These are phyloP conservation scores for Eucriotettix oculatus DNA, from an alignment of 2,888 invertebrate genomes.

Conservation along the genomic window DNA sequence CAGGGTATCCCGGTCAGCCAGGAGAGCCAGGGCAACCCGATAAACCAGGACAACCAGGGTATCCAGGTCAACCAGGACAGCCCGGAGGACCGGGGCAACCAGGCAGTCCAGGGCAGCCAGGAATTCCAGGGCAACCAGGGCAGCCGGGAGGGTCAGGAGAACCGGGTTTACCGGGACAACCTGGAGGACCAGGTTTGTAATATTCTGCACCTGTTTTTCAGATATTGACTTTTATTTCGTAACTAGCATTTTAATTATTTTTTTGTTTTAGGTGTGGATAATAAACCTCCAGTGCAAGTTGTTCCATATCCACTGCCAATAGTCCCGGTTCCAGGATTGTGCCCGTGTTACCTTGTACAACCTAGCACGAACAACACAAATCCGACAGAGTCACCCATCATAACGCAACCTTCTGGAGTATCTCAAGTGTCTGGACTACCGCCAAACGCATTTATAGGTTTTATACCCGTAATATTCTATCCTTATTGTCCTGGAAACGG, in stretches of 20 bases:
- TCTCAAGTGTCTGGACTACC: constrained; percentile 16
- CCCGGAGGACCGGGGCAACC: no score
- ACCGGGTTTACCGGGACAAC: neutral
- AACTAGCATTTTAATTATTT: neutral
- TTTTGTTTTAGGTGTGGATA: neutral
- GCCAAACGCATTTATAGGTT: constrained; percentile 47
- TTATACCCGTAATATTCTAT: constrained; percentile 52
- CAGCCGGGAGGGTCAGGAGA: neutral
- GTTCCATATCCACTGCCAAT: constrained; percentile 41
- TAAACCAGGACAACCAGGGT: no score
- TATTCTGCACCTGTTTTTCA: no score
- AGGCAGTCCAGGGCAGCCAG: no score
- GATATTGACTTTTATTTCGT: no score
- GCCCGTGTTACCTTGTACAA: constrained; percentile 44
- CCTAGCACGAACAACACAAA: constrained; percentile 27
- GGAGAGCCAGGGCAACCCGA: neutral
- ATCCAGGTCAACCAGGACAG: no score
- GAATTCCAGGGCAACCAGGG: no score
- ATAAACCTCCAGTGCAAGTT: constrained; percentile 23
- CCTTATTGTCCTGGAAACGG: constrained; percentile 43
- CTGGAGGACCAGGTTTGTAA: constrained; percentile 5
- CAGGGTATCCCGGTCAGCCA: constrained; percentile 1
- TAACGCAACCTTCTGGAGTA: constrained; percentile 16
- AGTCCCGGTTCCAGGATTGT: constrained; percentile 41
- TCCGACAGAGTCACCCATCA: neutral